Evolutionary conservation across 2,797 vertebrate species (phyloP).

Genomic region (Otolemur crassicaudatus): DNA sequence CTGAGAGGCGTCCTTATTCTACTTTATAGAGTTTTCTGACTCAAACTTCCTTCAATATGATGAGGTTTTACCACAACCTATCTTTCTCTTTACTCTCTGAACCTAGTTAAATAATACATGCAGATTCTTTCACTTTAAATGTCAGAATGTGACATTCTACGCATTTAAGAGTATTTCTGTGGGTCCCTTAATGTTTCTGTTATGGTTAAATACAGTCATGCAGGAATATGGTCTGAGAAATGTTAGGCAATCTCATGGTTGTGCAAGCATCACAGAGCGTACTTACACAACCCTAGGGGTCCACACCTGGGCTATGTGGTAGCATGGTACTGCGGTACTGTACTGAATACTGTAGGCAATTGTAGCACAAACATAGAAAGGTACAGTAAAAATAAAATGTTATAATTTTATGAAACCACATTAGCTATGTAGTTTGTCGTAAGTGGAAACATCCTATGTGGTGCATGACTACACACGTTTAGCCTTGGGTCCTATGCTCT

Average conservation of each 20-base stretch:
- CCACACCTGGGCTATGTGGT: neutral
- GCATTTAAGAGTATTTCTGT: conserved; percentile 85
- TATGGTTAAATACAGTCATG: conserved; percentile 74
- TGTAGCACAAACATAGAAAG: neutral
- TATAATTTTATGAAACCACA: neutral
- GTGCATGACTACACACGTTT: neutral
- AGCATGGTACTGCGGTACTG: neutral
- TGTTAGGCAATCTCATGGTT: neutral
- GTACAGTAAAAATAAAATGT: neutral
- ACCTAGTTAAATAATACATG: neutral
- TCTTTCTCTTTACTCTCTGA: neutral
- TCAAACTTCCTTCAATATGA: neutral
- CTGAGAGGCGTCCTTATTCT: neutral
- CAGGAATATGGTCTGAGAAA: neutral
- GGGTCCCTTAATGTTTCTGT: conserved; percentile 82
- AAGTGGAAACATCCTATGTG: neutral
- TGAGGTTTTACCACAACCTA: neutral
- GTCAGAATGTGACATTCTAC: conserved; percentile 85
- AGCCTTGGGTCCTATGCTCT: neutral
- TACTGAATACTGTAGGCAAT: neutral
- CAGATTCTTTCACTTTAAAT: conserved; percentile 44
- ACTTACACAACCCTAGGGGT: neutral
- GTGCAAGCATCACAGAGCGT: neutral
- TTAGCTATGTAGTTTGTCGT: neutral
- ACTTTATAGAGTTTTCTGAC: neutral